These are phyloP conservation scores for Nibea coibor DNA, from an alignment of 2,113 vertebrate species.

Conservation along the genomic window DNA sequence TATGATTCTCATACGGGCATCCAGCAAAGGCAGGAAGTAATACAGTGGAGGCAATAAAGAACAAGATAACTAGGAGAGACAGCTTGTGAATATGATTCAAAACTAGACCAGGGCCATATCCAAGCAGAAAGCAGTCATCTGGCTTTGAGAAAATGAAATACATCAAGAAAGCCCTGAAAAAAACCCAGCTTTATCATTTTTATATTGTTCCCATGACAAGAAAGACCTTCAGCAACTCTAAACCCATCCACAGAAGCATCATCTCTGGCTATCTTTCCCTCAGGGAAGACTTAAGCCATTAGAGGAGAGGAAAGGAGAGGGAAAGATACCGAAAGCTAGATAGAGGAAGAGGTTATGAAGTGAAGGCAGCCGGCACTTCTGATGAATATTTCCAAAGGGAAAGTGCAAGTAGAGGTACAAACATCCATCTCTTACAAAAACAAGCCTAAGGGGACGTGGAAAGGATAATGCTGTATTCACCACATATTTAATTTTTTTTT, in stretches of 20 bases:
- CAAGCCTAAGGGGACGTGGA: slow-evolving; percentile 44
- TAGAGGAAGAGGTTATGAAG: slow-evolving; percentile 72
- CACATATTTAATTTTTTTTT: slow-evolving; percentile 24
- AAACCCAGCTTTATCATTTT: slow-evolving; percentile 77
- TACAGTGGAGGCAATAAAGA: slow-evolving; percentile 61
- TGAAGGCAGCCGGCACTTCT: slow-evolving; percentile 68
- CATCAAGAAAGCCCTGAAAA: slow-evolving; percentile 63
- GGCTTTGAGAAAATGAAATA: slow-evolving; percentile 77
- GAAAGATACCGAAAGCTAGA: slow-evolving; percentile 58
- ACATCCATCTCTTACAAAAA: slow-evolving; percentile 71
- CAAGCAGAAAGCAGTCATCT: slow-evolving; percentile 55
- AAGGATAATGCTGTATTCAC: slow-evolving; percentile 54
- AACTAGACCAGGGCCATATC: slow-evolving; percentile 54
- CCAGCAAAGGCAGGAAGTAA: slow-evolving; percentile 30
- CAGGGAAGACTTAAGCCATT: slow-evolving; percentile 79
- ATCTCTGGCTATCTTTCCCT: slow-evolving; percentile 72
- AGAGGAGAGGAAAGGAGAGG: slow-evolving; percentile 55
- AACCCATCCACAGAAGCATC: slow-evolving; percentile 75
- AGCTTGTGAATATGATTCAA: slow-evolving; percentile 64
- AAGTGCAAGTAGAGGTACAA: slow-evolving; percentile 69
- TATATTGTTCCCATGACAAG: slow-evolving; percentile 82
- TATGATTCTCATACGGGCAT: slow-evolving; percentile 40
- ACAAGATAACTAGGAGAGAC: slow-evolving; percentile 57
- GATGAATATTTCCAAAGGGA: slow-evolving; percentile 73
- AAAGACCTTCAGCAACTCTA: slow-evolving; percentile 78